A percentile compares a stretch with the other conserved stretches of the same genome.
Conservation (phyloP, 2,113 vertebrate genomes). For the Colistium nudipinnis region DNA sequence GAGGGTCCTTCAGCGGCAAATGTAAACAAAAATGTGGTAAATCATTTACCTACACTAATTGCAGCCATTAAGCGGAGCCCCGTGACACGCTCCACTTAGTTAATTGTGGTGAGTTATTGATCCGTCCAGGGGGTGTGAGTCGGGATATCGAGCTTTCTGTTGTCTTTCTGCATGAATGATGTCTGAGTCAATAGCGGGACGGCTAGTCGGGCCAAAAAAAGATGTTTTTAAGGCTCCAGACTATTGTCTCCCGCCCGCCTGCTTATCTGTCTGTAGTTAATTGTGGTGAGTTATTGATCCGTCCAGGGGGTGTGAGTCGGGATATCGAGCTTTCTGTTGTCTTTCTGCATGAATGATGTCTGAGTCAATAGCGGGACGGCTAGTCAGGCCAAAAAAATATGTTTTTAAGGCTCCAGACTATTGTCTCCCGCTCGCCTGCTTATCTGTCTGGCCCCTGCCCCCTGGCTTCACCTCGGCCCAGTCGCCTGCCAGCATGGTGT, state of each 20-base stretch:
- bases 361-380: slow-evolving; percentile 37
- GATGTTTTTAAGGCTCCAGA: slow-evolving; percentile 14
- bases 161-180: slow-evolving; percentile 21
- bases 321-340: slow-evolving; percentile 14
- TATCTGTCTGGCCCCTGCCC: slow-evolving; percentile 44
- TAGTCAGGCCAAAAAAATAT: background rate
- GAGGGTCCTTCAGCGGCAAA: slow-evolving; percentile 47
- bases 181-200: slow-evolving; percentile 37
- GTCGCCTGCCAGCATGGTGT: slow-evolving; percentile 45
- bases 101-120: slow-evolving; percentile 67
- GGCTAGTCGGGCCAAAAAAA: background rate
- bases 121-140: slow-evolving; percentile 43
- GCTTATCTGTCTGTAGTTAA: slow-evolving; percentile 60
- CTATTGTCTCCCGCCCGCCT: slow-evolving; percentile 30
- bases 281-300: slow-evolving; percentile 67
- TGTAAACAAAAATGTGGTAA: slow-evolving; percentile 55
- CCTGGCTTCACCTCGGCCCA: slow-evolving; percentile 20
- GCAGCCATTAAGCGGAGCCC: slow-evolving; percentile 47
- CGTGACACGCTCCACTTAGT: slow-evolving; percentile 51
- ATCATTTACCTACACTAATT: slow-evolving; percentile 58
- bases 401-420: slow-evolving; percentile 21
- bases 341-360: slow-evolving; percentile 22
- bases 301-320: slow-evolving; percentile 32
- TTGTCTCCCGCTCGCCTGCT: slow-evolving; percentile 31
- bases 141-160: slow-evolving; percentile 16